Evolutionary conservation across 2,888 invertebrate genomes (phyloP).

Genomic region (Machimus atricapillus): DNA sequence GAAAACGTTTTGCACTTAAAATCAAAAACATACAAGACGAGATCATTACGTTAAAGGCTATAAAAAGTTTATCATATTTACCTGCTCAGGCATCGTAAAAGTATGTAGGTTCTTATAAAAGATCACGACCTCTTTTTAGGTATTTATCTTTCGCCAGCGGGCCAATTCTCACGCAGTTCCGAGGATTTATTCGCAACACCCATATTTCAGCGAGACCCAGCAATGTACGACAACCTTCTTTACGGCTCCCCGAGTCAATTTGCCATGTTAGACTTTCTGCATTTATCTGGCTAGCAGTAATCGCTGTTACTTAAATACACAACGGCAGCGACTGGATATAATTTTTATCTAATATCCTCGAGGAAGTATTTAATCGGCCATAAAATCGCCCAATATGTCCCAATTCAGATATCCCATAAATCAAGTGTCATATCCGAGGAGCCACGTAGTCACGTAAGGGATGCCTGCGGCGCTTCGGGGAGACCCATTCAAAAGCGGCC

Average conservation of each 20-base stretch:
- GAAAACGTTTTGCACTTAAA: background rate
- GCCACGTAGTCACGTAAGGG: constrained; percentile 33
- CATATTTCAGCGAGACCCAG: background rate
- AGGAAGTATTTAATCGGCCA: constrained; percentile 48
- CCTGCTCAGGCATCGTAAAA: background rate
- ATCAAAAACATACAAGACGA: background rate
- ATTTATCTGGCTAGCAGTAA: constrained; percentile 35
- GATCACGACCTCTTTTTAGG: background rate
- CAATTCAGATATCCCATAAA: constrained; percentile 47
- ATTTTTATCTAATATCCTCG: constrained; percentile 47
- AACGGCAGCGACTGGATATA: constrained; percentile 34
- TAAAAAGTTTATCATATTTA: background rate
- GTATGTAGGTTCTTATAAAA: background rate
- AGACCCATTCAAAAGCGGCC: background rate
- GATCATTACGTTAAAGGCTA: background rate
- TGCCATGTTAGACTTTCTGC: constrained; percentile 1
- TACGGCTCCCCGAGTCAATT: constrained; percentile 11
- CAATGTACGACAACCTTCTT: background rate
- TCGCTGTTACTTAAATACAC: constrained; percentile 25
- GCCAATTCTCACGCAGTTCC: background rate
- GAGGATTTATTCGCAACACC: background rate
- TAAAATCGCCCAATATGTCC: constrained; percentile 47
- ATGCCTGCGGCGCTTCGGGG: constrained; percentile 21
- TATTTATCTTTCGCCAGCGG: background rate
- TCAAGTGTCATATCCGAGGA: constrained; percentile 43